Conservation (phyloP, 2,888 invertebrate genomes). For the Aporophyla lueneburgensis region DNA sequence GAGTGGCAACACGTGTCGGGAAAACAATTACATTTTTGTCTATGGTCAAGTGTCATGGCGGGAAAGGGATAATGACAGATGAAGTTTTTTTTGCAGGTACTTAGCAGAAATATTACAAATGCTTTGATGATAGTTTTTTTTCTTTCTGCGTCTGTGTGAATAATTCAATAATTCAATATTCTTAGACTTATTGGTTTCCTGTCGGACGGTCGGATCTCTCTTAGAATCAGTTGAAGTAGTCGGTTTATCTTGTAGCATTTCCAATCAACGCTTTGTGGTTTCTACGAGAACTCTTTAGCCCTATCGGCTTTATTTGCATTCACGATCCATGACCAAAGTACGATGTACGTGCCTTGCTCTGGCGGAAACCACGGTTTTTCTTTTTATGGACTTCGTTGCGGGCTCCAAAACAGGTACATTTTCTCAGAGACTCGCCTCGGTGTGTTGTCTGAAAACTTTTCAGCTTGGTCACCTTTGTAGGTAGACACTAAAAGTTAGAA, state of each 20-base stretch:
- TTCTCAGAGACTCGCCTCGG: not conserved
- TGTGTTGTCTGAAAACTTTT: not conserved
- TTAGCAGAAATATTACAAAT: not conserved
- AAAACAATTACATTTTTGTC: slow-evolving; percentile 86
- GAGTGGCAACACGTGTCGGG: slow-evolving; percentile 85
- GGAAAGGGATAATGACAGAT: slow-evolving; percentile 36
- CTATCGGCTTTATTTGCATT: not conserved
- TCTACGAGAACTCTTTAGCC: not conserved
- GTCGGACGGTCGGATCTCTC: not conserved
- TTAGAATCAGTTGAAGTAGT: not conserved
- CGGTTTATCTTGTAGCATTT: not conserved
- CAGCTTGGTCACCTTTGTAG: not conserved
- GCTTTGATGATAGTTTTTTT: not conserved
- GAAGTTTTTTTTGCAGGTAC: slow-evolving; percentile 41
- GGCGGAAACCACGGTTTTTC: not conserved
- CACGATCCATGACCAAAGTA: not conserved
- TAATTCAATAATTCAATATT: not conserved
- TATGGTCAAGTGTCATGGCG: slow-evolving; percentile 72
- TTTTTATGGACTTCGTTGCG: not conserved
- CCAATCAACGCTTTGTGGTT: not conserved
- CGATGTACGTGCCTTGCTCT: not conserved
- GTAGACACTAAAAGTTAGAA: not conserved
- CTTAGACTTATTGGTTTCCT: not conserved
- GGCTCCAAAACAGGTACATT: not conserved
- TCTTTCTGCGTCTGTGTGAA: not conserved